Percentiles rank a stretch among this genome's conserved stretches.
phyloP scores from a whole-genome alignment of 2,113 vertebrate species.

The Coptodon bakossiorum region DNA sequence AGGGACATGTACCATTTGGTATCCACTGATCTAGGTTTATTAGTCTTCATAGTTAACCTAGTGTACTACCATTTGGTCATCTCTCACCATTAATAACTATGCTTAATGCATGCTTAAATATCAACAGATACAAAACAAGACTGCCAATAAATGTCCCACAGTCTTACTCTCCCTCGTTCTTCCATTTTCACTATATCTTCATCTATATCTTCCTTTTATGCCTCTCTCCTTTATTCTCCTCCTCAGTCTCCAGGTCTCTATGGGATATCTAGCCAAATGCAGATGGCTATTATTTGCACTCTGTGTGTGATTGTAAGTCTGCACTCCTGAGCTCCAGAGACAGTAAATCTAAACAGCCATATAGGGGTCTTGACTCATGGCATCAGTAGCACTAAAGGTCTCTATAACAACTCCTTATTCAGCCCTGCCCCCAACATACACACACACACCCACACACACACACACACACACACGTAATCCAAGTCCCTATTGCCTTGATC shows the following conservation, averaged over 20 bases:
- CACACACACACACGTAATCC: neutral
- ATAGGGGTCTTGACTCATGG: conserved; percentile 34
- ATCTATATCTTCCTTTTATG: neutral
- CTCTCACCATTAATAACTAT: neutral
- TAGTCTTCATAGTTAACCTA: neutral
- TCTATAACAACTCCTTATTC: conserved; percentile 37
- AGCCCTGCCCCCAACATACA: neutral
- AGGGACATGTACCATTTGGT: neutral
- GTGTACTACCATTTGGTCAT: neutral
- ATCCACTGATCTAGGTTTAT: neutral
- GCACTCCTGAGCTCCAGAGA: conserved; percentile 6
- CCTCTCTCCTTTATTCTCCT: neutral
- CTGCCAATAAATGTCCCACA: neutral
- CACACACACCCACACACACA: neutral
- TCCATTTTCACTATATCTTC: neutral
- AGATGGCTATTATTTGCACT: conserved; percentile 36
- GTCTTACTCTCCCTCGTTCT: neutral
- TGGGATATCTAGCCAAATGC: conserved; percentile 21
- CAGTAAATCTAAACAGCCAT: conserved; percentile 52
- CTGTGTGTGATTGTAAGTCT: neutral
- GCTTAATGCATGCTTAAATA: neutral
- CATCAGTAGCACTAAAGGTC: conserved; percentile 52
- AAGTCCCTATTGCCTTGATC: conserved; percentile 1
- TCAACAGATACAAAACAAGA: neutral
- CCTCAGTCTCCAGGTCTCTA: neutral